Conservation (phyloP, 2,888 invertebrate species). For the Heliconius aoede region DNA sequence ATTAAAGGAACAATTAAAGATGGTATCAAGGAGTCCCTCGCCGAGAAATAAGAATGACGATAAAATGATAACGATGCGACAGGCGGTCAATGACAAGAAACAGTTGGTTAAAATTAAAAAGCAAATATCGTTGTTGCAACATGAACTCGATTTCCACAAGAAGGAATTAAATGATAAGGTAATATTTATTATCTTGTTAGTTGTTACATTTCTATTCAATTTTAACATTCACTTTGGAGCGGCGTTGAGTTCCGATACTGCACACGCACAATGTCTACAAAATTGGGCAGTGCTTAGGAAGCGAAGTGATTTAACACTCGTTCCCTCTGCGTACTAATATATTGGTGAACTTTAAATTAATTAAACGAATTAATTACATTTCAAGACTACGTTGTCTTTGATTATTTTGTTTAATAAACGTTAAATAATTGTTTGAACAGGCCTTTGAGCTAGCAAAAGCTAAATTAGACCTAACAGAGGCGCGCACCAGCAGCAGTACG, state of each 20-base stretch:
- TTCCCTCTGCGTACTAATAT: too few species aligned
- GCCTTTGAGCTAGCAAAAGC: slow-evolving; percentile 80
- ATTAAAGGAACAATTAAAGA: slow-evolving; percentile 75
- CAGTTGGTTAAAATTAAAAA: slow-evolving; percentile 82
- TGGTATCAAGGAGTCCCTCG: slow-evolving; percentile 82
- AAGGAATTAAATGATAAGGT: slow-evolving; percentile 81
- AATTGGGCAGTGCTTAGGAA: too few species aligned
- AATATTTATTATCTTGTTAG: slow-evolving; percentile 13
- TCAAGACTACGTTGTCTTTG: too few species aligned
- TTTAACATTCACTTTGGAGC: too few species aligned
- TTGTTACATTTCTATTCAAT: neutral
- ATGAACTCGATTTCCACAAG: slow-evolving; percentile 76
- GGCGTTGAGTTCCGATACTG: too few species aligned
- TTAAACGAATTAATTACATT: too few species aligned
- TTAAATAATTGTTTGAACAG: slow-evolving; percentile 51
- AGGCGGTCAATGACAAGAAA: slow-evolving; percentile 83
- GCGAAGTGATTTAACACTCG: too few species aligned
- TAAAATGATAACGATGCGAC: slow-evolving; percentile 73
- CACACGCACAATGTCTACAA: too few species aligned
- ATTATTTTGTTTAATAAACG: too few species aligned
- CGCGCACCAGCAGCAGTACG: slow-evolving; percentile 52
- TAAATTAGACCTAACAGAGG: slow-evolving; percentile 76
- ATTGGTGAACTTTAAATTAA: too few species aligned
- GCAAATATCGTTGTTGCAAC: slow-evolving; percentile 73
- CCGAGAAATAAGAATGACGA: slow-evolving; percentile 83